A percentile compares a stretch with the other conserved stretches of the same genome.
Evolutionary conservation across 2,888 invertebrate species (phyloP).

Genomic region (Tubulanus polymorphus): DNA sequence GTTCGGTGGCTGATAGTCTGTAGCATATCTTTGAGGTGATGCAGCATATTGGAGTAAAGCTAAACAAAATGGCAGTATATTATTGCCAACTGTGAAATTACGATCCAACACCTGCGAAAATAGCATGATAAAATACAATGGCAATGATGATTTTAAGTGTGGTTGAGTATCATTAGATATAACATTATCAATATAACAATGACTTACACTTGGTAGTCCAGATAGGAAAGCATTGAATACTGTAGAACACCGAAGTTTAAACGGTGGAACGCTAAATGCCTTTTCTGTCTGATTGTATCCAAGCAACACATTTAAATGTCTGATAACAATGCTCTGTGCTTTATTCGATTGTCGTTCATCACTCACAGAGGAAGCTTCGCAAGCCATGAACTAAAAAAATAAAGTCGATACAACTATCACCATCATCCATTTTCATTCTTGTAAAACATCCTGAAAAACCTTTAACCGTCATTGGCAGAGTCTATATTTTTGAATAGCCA

Average conservation of each 20-base stretch:
- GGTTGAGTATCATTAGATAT: not conserved
- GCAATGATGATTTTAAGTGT: not conserved
- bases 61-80: conserved; percentile 79
- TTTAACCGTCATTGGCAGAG: too few relatives aligned
- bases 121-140: not conserved
- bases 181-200: too few relatives aligned
- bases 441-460: too few relatives aligned
- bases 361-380: conserved; percentile 60
- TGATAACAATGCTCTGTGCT: conserved; percentile 78
- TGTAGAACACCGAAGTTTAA: conserved; percentile 80
- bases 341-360: conserved; percentile 79
- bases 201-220: conserved; percentile 70
- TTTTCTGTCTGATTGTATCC: conserved; percentile 91
- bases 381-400: conserved; percentile 71
- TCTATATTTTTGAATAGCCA: too few relatives aligned
- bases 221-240: conserved; percentile 94
- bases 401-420: too few relatives aligned
- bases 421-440: too few relatives aligned
- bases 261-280: conserved; percentile 85
- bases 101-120: conserved; percentile 72
- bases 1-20: conserved; percentile 62
- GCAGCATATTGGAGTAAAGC: conserved; percentile 77
- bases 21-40: conserved; percentile 65
- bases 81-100: conserved; percentile 89
- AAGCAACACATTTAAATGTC: conserved; percentile 84